phyloP scores from a whole-genome alignment of 2,888 invertebrate species.

The Automeris io region DNA sequence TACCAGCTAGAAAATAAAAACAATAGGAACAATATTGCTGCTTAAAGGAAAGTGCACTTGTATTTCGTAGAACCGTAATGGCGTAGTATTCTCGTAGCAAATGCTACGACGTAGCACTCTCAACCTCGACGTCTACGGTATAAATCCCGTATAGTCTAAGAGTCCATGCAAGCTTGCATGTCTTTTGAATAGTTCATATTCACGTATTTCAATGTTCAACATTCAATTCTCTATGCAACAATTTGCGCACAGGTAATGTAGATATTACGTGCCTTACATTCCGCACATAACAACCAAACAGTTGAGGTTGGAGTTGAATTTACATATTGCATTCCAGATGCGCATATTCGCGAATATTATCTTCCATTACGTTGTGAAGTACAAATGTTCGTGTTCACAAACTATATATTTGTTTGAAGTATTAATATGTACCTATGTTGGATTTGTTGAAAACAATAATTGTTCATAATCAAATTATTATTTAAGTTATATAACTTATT shows the following conservation, averaged over 20 bases:
- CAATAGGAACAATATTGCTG: conserved; percentile 8
- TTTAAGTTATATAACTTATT: too few relatives aligned
- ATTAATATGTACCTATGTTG: too few relatives aligned
- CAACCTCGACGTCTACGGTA: conserved; percentile 14
- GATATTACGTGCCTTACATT: conserved; percentile 30
- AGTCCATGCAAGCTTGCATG: neutral
- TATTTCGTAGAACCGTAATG: conserved; percentile 29
- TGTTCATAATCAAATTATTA: too few relatives aligned
- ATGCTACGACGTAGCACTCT: conserved; percentile 24
- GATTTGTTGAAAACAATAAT: too few relatives aligned
- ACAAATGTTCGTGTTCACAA: neutral
- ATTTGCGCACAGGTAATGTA: neutral
- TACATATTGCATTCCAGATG: conserved; percentile 57
- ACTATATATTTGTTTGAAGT: neutral
- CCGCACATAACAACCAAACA: conserved; percentile 28
- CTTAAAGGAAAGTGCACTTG: conserved; percentile 25
- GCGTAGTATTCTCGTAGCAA: conserved; percentile 27
- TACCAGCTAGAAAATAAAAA: conserved; percentile 8
- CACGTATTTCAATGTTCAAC: neutral
- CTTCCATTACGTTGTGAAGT: neutral
- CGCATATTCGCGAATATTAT: conserved; percentile 11
- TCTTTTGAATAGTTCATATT: conserved; percentile 1
- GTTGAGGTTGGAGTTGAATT: conserved; percentile 43
- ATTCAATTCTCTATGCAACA: neutral
- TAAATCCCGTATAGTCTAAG: conserved; percentile 10